Evolutionary conservation across 2,888 invertebrate genomes (phyloP).

Genomic region (Apamea anceps): DNA sequence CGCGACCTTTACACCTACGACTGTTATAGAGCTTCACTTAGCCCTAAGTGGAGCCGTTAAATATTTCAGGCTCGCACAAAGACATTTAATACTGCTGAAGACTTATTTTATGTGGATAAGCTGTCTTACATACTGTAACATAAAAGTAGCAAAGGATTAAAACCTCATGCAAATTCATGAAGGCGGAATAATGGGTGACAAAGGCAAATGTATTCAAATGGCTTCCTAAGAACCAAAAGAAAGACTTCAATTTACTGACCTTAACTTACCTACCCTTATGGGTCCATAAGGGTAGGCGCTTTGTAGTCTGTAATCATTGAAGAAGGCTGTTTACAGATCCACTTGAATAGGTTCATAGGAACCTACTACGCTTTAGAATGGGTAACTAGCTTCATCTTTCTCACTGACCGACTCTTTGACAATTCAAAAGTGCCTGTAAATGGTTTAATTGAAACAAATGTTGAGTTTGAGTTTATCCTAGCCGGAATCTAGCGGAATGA

Average conservation of each 20-base stretch:
- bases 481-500: neutral
- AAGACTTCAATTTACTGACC: neutral
- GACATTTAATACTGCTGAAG: neutral
- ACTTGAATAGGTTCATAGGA: neutral
- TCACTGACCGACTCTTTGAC: neutral
- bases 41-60: neutral
- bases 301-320: neutral
- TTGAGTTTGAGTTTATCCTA: neutral
- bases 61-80: constrained; percentile 6
- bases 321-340: neutral
- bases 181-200: neutral
- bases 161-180: constrained; percentile 19
- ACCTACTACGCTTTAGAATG: neutral
- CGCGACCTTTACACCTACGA: constrained; percentile 39
- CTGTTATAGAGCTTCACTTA: neutral
- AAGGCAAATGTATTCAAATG: constrained; percentile 8
- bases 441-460: neutral
- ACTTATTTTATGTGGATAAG: constrained; percentile 1
- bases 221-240: constrained; percentile 1
- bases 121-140: neutral
- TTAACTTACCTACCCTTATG: neutral
- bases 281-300: neutral
- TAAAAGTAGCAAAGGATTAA: constrained; percentile 16
- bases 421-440: too few species aligned
- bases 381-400: neutral